Percentiles rank a stretch among this genome's conserved stretches.
These are phyloP conservation scores for Falcaria lacertinaria DNA, from an alignment of 2,888 invertebrate genomes.

Conservation along the genomic window DNA sequence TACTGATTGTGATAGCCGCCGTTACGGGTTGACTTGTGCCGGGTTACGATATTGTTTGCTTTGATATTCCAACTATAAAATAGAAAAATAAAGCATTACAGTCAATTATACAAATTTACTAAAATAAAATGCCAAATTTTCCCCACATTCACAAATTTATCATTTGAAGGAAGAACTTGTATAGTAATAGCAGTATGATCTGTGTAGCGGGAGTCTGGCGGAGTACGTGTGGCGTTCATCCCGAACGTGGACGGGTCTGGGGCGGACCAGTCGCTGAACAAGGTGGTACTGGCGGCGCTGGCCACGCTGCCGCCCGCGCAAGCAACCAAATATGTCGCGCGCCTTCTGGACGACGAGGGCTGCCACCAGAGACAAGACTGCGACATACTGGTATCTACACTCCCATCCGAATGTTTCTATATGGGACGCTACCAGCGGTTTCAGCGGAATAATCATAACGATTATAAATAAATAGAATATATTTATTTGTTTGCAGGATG, in stretches of 20 bases:
- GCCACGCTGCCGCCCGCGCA: slow-evolving; percentile 78
- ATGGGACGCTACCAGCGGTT: too few species aligned
- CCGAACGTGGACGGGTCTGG: slow-evolving; percentile 81
- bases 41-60: too few species aligned
- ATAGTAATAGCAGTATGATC: neutral
- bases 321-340: slow-evolving; percentile 79
- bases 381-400: slow-evolving; percentile 75
- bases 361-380: slow-evolving; percentile 74
- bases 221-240: slow-evolving; percentile 85
- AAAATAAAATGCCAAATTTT: too few species aligned
- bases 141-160: too few species aligned
- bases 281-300: slow-evolving; percentile 84
- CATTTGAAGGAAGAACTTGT: too few species aligned
- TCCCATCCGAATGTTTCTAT: too few species aligned
- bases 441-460: too few species aligned
- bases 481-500: too few species aligned
- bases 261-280: slow-evolving; percentile 81
- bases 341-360: slow-evolving; percentile 79
- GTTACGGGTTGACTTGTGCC: too few species aligned
- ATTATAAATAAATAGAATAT: too few species aligned
- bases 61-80: neutral
- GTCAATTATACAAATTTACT: too few species aligned
- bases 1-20: too few species aligned
- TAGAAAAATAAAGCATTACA: neutral
- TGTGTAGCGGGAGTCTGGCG: slow-evolving; percentile 82